These are phyloP conservation scores for Drosophila nigrodunni DNA, from an alignment of 1,140 invertebrate species.

Conservation along the genomic window DNA sequence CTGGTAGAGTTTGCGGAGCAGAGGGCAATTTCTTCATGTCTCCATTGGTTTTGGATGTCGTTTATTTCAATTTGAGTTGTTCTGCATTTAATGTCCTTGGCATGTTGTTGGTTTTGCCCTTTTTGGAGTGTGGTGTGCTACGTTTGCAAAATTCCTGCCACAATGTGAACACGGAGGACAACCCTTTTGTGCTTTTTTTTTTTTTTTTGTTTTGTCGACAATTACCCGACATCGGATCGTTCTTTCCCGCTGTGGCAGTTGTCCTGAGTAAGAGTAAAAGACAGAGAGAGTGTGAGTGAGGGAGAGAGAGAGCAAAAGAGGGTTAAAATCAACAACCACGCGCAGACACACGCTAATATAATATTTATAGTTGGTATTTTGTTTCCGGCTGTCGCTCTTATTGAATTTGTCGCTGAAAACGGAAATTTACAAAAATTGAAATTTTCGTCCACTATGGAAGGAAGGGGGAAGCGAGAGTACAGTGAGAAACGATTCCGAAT, in stretches of 20 bases:
- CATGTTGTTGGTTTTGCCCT: background rate
- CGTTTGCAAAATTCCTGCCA: slow-evolving; percentile 45
- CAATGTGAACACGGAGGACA: slow-evolving; percentile 53
- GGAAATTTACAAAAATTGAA: slow-evolving; percentile 37
- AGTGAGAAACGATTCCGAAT: slow-evolving; percentile 33
- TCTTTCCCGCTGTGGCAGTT: background rate
- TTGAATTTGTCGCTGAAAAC: slow-evolving; percentile 61
- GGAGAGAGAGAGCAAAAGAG: slow-evolving; percentile 4
- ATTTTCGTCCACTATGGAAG: background rate
- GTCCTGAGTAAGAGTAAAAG: slow-evolving; percentile 18
- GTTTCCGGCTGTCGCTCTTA: slow-evolving; percentile 66
- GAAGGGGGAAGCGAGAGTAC: slow-evolving; percentile 54
- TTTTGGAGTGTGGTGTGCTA: background rate
- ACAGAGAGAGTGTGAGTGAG: slow-evolving; percentile 17
- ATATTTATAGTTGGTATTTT: slow-evolving; percentile 80
- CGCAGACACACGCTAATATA: slow-evolving; percentile 63
- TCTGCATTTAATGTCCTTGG: slow-evolving; percentile 45
- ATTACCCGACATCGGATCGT: slow-evolving; percentile 30
- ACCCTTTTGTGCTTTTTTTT: slow-evolving; percentile 43
- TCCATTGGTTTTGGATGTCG: slow-evolving; percentile 10
- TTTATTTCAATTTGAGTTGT: slow-evolving; percentile 65
- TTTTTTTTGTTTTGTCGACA: slow-evolving; percentile 29
- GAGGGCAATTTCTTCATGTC: background rate
- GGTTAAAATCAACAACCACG: slow-evolving; percentile 27
- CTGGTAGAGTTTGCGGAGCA: background rate